Evolutionary conservation across 53 echinoderm and acorn worm genomes (phyloP).

Genomic region (Actinopyga echinites): DNA sequence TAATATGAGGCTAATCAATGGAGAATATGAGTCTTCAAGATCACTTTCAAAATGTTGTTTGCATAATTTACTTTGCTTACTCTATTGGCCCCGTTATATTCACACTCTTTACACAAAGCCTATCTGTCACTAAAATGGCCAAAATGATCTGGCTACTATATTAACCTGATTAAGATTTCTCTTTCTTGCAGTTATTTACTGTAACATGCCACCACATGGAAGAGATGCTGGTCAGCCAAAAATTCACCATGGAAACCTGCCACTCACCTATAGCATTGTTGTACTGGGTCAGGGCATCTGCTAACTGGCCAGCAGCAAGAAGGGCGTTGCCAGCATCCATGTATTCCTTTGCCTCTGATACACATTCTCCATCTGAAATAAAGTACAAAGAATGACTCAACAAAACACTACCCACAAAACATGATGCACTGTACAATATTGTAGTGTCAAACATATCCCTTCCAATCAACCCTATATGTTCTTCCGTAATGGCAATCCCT

Average conservation of each 20-base stretch:
- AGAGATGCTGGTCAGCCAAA: not conserved
- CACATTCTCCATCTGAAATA: constrained; percentile 54
- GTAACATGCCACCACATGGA: too few species aligned
- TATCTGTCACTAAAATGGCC: too few species aligned
- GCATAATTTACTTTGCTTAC: too few species aligned
- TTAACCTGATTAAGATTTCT: too few species aligned
- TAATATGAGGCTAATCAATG: too few species aligned
- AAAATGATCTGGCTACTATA: too few species aligned
- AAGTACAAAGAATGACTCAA: not conserved
- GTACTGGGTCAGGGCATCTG: constrained; percentile 91
- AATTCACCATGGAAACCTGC: not conserved
- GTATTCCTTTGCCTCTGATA: constrained; percentile 66
- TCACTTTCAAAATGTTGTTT: too few species aligned
- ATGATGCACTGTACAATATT: not conserved
- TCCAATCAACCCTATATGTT: not conserved
- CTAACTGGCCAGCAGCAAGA: constrained; percentile 90
- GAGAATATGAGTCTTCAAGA: too few species aligned
- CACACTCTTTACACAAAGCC: too few species aligned
- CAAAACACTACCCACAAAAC: not conserved
- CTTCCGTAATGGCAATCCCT: too few species aligned
- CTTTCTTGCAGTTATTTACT: too few species aligned
- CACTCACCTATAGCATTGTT: constrained; percentile 90
- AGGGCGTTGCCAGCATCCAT: constrained; percentile 83
- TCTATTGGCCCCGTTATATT: too few species aligned
- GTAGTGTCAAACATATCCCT: not conserved